phyloP scores from a whole-genome alignment of 2,797 vertebrate species.

The Numenius phaeopus region DNA sequence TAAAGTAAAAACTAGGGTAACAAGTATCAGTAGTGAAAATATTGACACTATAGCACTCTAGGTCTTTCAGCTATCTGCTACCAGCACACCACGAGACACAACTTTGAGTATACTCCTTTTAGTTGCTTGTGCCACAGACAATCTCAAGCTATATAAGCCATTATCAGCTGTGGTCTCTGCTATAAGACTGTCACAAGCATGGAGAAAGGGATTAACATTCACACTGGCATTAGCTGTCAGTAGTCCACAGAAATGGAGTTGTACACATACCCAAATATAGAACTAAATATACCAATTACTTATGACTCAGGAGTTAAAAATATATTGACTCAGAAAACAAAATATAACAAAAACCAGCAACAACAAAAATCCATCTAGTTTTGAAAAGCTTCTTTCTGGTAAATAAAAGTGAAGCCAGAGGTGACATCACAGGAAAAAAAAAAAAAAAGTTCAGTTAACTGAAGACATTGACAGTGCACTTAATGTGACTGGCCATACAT shows the following conservation, averaged over 20 bases:
- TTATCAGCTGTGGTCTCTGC: neutral
- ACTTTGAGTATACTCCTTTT: neutral
- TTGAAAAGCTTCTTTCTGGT: neutral
- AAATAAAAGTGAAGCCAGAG: neutral
- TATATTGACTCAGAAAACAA: neutral
- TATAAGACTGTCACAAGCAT: neutral
- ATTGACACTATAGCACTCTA: neutral
- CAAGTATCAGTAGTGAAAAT: neutral
- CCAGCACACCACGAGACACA: neutral
- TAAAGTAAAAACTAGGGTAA: neutral
- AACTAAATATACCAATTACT: neutral
- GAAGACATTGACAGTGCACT: neutral
- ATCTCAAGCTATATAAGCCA: neutral
- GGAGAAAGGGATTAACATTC: neutral
- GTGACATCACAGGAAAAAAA: neutral
- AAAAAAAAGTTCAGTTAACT: neutral
- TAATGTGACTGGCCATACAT: neutral
- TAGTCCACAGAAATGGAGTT: neutral
- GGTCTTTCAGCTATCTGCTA: neutral
- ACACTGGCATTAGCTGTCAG: neutral
- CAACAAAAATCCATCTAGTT: neutral
- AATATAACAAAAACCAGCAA: fast-evolving
- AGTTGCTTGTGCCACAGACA: neutral
- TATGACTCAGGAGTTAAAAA: neutral
- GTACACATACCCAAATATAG: neutral